Conservation (phyloP, 2,888 invertebrate species). For the Drosophila helvetica region DNA sequence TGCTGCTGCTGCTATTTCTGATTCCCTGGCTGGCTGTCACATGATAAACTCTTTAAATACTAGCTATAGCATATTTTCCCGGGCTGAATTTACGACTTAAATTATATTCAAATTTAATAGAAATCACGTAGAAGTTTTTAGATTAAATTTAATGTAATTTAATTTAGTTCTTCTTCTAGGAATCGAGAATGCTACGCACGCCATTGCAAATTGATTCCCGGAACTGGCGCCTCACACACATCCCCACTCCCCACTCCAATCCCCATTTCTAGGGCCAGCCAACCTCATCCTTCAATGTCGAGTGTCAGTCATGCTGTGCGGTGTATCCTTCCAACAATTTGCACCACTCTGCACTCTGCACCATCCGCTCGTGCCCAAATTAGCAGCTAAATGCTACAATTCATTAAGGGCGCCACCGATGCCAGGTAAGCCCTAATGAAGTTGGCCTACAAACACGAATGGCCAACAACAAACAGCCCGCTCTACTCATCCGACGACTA, state of each 20-base stretch:
- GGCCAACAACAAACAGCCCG: slow-evolving; percentile 45
- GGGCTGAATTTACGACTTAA: not conserved
- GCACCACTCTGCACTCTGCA: slow-evolving; percentile 32
- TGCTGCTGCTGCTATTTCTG: not conserved
- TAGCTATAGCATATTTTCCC: not conserved
- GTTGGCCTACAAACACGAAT: slow-evolving; percentile 70
- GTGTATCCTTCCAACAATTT: slow-evolving; percentile 43
- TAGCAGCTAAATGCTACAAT: slow-evolving; percentile 61
- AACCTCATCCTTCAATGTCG: slow-evolving; percentile 40
- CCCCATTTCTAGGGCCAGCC: not conserved
- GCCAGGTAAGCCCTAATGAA: slow-evolving; percentile 60
- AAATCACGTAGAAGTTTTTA: not conserved
- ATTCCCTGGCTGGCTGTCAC: slow-evolving; percentile 23
- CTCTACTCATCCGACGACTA: not conserved
- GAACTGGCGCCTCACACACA: slow-evolving; percentile 22
- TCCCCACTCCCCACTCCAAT: no score
- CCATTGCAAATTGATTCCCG: slow-evolving; percentile 23
- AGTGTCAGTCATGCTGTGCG: slow-evolving; percentile 43
- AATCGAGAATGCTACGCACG: not conserved
- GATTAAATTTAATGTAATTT: not conserved
- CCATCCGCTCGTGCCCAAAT: slow-evolving; percentile 25
- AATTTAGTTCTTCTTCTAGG: not conserved
- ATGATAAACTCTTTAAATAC: slow-evolving; percentile 43
- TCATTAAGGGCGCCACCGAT: slow-evolving; percentile 57
- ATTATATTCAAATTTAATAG: not conserved